phyloP scores from a whole-genome alignment of 2,113 vertebrate species.

The Mellivora capensis region DNA sequence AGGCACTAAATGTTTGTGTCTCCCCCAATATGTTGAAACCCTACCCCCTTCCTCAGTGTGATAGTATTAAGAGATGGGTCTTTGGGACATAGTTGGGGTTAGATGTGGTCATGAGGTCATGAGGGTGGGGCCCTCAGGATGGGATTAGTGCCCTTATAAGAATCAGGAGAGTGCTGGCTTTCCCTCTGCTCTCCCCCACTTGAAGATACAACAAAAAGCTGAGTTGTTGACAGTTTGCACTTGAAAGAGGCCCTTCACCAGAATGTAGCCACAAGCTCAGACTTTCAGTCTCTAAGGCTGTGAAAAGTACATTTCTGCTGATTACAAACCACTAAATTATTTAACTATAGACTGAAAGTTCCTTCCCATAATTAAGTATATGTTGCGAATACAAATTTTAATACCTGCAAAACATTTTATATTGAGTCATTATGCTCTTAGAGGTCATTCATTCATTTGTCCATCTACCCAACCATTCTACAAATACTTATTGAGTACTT shows the following conservation, averaged over 20 bases:
- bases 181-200: background rate
- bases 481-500: background rate
- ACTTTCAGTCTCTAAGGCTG: background rate
- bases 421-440: background rate
- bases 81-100: background rate
- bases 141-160: background rate
- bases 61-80: background rate
- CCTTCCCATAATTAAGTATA: background rate
- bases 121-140: background rate
- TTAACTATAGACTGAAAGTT: background rate
- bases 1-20: background rate
- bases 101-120: background rate
- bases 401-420: background rate
- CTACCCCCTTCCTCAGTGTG: too few species aligned
- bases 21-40: background rate
- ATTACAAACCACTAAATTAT: background rate
- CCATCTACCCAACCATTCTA: background rate
- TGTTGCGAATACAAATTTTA: background rate
- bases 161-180: background rate
- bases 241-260: background rate
- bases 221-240: background rate
- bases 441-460: background rate
- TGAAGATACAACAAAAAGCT: background rate
- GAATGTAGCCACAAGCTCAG: background rate
- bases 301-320: background rate